These are phyloP conservation scores for Maniola hyperantus DNA, from an alignment of 2,888 invertebrate genomes.

Conservation along the genomic window DNA sequence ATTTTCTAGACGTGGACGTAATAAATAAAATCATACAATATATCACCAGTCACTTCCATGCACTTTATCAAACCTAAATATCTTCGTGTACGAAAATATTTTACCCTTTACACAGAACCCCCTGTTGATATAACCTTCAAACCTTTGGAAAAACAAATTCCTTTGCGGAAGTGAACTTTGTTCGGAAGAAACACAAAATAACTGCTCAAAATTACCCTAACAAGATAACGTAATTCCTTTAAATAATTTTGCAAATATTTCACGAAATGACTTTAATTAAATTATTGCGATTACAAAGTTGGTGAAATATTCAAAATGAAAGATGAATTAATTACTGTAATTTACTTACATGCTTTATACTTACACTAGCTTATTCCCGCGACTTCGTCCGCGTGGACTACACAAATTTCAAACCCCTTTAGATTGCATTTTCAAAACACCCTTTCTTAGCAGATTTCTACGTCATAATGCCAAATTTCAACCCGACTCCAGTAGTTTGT, in stretches of 20 bases:
- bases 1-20: too few relatives aligned
- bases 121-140: conserved; percentile 45
- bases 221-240: conserved; percentile 26
- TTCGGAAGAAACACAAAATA: conserved; percentile 26
- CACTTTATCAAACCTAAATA: conserved; percentile 39
- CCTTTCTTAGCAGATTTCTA: too few relatives aligned
- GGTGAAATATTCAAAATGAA: background rate
- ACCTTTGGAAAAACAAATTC: conserved; percentile 44
- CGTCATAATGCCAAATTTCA: too few relatives aligned
- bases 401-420: too few relatives aligned
- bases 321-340: background rate
- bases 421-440: too few relatives aligned
- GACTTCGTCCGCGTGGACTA: too few relatives aligned
- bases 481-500: too few relatives aligned
- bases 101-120: conserved; percentile 51
- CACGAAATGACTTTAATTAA: conserved; percentile 13
- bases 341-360: background rate
- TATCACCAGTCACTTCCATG: conserved; percentile 44
- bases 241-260: conserved; percentile 26
- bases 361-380: too few relatives aligned
- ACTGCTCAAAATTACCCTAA: conserved; percentile 28
- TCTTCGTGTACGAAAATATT: conserved; percentile 55
- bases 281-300: background rate
- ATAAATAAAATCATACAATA: conserved; percentile 9
- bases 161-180: conserved; percentile 34